Conservation (phyloP, 35 echinoderm and acorn worm species). For the Apostichopus parvimensis region DNA sequence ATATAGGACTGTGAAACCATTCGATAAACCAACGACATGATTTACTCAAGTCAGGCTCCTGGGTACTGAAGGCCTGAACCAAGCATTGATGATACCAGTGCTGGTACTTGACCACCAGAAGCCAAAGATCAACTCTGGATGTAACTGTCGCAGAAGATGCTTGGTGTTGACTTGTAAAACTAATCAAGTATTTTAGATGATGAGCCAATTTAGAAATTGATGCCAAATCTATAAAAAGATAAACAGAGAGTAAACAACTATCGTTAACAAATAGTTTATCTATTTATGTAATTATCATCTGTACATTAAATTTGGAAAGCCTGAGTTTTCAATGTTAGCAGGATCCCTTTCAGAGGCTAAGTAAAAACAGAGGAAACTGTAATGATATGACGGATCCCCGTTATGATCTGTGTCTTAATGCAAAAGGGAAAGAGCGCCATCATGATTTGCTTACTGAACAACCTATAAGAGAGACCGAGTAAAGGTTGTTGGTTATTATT, state of each 20-base stretch:
- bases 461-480: too few relatives aligned
- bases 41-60: neutral
- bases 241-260: neutral
- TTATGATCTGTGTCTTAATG: too few relatives aligned
- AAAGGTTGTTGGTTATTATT: too few relatives aligned
- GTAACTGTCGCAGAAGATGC: neutral
- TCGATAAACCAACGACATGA: neutral
- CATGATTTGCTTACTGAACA: too few relatives aligned
- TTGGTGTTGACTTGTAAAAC: neutral
- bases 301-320: too few relatives aligned
- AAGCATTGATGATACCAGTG: slow-evolving; percentile 21
- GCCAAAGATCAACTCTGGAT: neutral
- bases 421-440: too few relatives aligned
- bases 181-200: neutral
- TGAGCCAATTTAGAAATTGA: neutral
- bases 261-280: neutral
- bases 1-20: slow-evolving; percentile 17
- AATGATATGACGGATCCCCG: too few relatives aligned
- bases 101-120: slow-evolving; percentile 1
- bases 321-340: too few relatives aligned
- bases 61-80: neutral
- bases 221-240: neutral
- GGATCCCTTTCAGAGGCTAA: too few relatives aligned
- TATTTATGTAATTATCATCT: too few relatives aligned
- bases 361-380: too few relatives aligned